Conservation (phyloP, 2,888 invertebrate species). For the Barypeithes pellucidus region DNA sequence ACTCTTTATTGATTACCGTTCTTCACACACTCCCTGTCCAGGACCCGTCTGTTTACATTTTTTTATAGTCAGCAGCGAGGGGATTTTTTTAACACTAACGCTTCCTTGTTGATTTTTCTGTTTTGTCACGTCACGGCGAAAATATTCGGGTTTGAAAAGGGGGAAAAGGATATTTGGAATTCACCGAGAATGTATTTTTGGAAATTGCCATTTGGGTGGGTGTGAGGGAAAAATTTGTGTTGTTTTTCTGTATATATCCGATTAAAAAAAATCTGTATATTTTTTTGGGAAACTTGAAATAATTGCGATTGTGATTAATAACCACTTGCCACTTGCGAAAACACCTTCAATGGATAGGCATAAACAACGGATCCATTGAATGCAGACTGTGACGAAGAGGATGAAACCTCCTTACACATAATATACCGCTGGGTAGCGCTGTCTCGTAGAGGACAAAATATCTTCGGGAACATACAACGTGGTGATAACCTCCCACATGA, state of each 20-base stretch:
- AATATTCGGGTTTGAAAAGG: not conserved
- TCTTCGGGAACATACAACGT: too few relatives aligned
- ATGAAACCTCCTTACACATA: too few relatives aligned
- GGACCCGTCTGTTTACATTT: conserved; percentile 7
- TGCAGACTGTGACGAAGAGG: too few relatives aligned
- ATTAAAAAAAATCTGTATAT: too few relatives aligned
- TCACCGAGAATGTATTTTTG: not conserved
- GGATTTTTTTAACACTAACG: not conserved
- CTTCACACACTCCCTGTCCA: not conserved
- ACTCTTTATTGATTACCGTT: conserved; percentile 5
- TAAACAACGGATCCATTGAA: too few relatives aligned
- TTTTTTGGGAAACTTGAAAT: too few relatives aligned
- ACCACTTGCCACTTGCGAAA: too few relatives aligned
- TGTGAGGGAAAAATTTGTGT: not conserved
- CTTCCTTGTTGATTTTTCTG: conserved; percentile 16
- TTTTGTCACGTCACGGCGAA: conserved; percentile 12
- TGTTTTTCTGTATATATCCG: not conserved
- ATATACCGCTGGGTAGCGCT: too few relatives aligned
- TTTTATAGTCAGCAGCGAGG: conserved; percentile 2
- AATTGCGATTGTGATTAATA: too few relatives aligned
- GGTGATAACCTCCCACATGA: too few relatives aligned
- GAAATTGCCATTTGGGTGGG: not conserved
- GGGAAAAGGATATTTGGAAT: not conserved
- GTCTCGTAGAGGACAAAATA: too few relatives aligned
- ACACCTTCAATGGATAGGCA: too few relatives aligned